Evolutionary conservation across 2,113 vertebrate genomes (phyloP), one percentile per base, ranked within the genome.

Genomic region (Proteles cristata): DNA sequence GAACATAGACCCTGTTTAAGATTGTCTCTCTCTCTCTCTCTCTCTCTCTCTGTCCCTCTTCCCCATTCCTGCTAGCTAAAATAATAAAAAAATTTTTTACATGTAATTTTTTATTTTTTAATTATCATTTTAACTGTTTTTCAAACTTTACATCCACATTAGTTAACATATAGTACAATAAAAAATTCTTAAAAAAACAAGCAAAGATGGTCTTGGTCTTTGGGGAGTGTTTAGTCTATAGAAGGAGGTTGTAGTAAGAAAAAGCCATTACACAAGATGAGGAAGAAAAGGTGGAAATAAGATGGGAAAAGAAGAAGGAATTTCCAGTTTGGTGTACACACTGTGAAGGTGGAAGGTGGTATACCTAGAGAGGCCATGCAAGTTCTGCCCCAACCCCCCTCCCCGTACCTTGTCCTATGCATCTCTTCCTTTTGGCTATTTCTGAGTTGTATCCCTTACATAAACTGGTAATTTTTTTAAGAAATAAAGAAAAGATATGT

Each of bases 351-450:
- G 16, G 31, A 79, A 91, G 31, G 58, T 69, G 73, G 39, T 58
- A 7, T 9, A 25, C 73, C 50, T 43, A 26, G 53, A 25, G 11
- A 86, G 14, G 26, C 14, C 53, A 48, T 50, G 73, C 33, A 58
- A 71, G 31, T 28, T 50, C 33, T 86, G 63, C 19, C 43, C 50
- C 39, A 50, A 33, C 2, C 15, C 17, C 17, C 7, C 10, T 63
- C 43, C 74, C 65, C 45, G 86, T n/a, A 74, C 21, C 50, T 53
- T 71, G 45, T 87, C 53, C 39, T 74, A 28, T n/a, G 82, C 11
- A 53, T 73, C 53, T 87, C 74, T 86, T 87, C n/a, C 74, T 80
- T 80, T 63, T 43, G 65, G 88, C 31, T 92, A n/a, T 71, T 91
- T 28, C 74, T 74, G 4, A 65, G 43, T 43, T 92, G 43, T 76